A percentile compares a stretch with the other conserved stretches of the same genome.
phyloP scores from a whole-genome alignment of 35 echinoderm and acorn worm genomes.

The Heliocidaris tuberculata region DNA sequence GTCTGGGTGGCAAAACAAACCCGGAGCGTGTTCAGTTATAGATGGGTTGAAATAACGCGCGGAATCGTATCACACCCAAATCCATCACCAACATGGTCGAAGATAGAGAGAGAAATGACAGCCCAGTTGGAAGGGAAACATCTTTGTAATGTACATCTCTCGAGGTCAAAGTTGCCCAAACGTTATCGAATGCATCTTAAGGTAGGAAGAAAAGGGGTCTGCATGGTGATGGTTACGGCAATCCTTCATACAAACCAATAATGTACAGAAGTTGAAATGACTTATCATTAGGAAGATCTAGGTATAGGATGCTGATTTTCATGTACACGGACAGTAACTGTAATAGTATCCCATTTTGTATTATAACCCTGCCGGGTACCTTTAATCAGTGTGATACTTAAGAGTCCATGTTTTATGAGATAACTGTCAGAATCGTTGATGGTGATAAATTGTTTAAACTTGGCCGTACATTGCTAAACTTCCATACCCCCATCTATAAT shows the following conservation, averaged over 20 bases:
- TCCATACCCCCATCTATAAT: too few species aligned
- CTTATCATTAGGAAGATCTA: background rate
- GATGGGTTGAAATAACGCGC: conserved; percentile 40
- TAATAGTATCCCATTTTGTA: too few species aligned
- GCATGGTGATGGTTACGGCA: background rate
- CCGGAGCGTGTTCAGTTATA: conserved; percentile 29
- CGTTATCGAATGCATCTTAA: background rate
- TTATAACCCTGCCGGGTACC: too few species aligned
- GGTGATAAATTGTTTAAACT: too few species aligned
- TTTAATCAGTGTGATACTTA: too few species aligned
- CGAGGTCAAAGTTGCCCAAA: background rate
- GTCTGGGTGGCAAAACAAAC: conserved; percentile 41
- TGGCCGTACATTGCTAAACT: too few species aligned
- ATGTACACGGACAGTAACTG: too few species aligned
- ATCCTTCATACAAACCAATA: background rate
- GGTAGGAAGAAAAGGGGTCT: background rate
- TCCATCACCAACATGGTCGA: background rate
- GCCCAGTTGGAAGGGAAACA: background rate
- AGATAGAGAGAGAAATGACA: background rate
- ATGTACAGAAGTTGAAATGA: background rate
- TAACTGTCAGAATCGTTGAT: too few species aligned
- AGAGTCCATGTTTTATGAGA: too few species aligned
- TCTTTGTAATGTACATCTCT: conserved; percentile 8
- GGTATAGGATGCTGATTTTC: background rate
- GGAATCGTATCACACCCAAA: conserved; percentile 37